A percentile compares a stretch with the other conserved stretches of the same genome.
Conservation (phyloP, 2,797 vertebrate genomes). For the Balearica regulorum region DNA sequence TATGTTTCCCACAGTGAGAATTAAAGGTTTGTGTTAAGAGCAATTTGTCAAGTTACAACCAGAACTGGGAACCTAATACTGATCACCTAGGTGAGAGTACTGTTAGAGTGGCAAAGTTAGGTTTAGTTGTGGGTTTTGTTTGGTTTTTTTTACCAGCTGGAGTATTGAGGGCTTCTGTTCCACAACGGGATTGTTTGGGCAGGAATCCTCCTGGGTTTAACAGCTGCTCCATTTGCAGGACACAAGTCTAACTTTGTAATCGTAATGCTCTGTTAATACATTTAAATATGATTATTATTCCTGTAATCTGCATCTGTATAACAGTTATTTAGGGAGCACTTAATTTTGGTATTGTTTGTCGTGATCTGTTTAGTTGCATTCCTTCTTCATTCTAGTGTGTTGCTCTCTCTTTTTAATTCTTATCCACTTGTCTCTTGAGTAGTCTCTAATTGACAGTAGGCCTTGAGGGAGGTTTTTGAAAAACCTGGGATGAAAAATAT, state of each 20-base stretch:
- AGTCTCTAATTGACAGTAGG: background rate
- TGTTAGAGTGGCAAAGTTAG: background rate
- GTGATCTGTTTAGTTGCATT: background rate
- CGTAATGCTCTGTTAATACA: background rate
- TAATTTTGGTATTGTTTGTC: background rate
- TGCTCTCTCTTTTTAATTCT: background rate
- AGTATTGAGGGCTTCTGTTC: background rate
- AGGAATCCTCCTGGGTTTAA: background rate
- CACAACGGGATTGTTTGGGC: fast-evolving
- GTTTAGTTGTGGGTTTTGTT: background rate
- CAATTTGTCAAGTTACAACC: background rate
- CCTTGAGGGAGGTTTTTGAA: background rate
- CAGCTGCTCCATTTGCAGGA: background rate
- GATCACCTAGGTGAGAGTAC: background rate
- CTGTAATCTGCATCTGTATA: background rate
- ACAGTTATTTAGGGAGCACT: background rate
- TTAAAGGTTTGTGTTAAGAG: background rate
- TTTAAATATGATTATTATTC: background rate
- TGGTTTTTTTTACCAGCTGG: background rate
- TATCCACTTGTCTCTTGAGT: background rate
- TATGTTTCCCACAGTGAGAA: constrained; percentile 40
- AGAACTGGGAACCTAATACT: background rate
- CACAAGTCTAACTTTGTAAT: background rate
- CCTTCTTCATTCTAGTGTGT: background rate
- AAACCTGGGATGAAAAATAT: background rate